Percentiles rank a stretch among this genome's conserved stretches.
phyloP scores from a whole-genome alignment of 2,113 vertebrate genomes.

The Chloropsis cyanopogon region DNA sequence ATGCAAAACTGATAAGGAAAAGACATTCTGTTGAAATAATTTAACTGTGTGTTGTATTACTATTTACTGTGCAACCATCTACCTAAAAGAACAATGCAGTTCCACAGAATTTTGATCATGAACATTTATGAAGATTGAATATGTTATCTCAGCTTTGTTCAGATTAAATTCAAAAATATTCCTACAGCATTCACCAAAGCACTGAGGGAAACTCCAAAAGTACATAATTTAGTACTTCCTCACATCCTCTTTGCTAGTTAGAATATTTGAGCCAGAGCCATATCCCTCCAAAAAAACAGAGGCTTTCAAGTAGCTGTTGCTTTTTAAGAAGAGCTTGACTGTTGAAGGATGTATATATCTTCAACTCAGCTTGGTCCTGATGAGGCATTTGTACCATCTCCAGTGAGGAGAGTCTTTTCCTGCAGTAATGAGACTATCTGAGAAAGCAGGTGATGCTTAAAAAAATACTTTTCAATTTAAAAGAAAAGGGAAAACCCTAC shows the following conservation, averaged over 20 bases:
- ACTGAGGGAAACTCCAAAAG: background rate
- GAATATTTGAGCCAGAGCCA: background rate
- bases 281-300: background rate
- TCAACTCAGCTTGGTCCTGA: background rate
- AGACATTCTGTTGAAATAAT: background rate
- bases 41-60: background rate
- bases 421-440: background rate
- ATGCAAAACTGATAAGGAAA: background rate
- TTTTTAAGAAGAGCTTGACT: background rate
- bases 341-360: background rate
- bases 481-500: background rate
- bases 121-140: background rate
- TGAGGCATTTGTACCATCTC: background rate
- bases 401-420: background rate
- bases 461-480: background rate
- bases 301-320: background rate
- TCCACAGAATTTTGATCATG: background rate
- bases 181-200: background rate
- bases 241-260: background rate
- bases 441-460: background rate
- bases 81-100: background rate
- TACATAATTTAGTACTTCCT: background rate
- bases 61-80: background rate
- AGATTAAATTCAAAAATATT: background rate
- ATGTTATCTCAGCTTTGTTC: background rate